Evolutionary conservation across 2,797 vertebrate genomes (phyloP).

Genomic region (Phataginus tetradactyla): DNA sequence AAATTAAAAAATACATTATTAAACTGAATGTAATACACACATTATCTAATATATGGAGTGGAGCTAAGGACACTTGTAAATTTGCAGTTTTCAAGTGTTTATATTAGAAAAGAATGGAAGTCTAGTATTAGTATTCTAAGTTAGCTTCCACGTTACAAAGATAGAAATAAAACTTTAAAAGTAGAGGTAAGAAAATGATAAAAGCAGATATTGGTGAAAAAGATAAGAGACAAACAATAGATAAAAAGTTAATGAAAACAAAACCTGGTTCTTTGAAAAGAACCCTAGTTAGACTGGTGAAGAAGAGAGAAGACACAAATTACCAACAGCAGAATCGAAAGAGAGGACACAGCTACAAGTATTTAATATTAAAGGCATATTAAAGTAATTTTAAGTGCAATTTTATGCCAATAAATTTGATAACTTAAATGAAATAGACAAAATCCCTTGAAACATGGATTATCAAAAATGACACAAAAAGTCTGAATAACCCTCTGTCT

Average conservation of each 20-base stretch:
- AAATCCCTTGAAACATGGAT: neutral
- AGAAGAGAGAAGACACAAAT: neutral
- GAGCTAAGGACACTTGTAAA: constrained; percentile 12
- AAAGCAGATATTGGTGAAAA: neutral
- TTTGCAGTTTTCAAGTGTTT: neutral
- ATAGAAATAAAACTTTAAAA: neutral
- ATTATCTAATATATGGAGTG: neutral
- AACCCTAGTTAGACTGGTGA: neutral
- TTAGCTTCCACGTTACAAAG: neutral
- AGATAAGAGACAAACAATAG: neutral
- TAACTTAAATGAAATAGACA: neutral
- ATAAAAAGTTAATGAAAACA: neutral
- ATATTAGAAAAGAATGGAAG: neutral
- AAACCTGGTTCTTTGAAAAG: neutral
- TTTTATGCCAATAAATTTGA: constrained; percentile 6
- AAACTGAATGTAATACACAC: neutral
- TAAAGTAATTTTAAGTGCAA: neutral
- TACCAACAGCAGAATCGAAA: neutral
- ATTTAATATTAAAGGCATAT: neutral
- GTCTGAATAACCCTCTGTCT: neutral
- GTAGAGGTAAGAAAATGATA: neutral
- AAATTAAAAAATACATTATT: neutral
- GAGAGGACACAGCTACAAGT: neutral
- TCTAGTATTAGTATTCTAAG: neutral
- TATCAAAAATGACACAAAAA: neutral